Conservation (phyloP, 2,797 vertebrate genomes). For the Malurus splendens region DNA sequence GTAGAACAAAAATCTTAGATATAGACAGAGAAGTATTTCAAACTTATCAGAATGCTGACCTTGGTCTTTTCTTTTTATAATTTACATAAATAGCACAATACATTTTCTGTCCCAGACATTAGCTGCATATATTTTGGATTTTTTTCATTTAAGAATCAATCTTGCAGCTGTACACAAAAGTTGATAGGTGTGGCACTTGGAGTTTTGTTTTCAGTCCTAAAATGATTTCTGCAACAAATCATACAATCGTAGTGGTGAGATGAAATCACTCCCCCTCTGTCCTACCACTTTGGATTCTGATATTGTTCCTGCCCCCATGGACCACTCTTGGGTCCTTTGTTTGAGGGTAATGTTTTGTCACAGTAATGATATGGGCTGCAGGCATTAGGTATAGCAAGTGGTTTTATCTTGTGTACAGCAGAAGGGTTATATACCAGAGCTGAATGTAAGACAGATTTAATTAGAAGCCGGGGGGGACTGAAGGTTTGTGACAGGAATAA, state of each 20-base stretch:
- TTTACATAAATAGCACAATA: background rate
- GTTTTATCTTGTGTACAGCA: constrained; percentile 32
- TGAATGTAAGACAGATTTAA: constrained; percentile 37
- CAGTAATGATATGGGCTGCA: background rate
- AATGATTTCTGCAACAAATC: background rate
- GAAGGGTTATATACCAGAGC: background rate
- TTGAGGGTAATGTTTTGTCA: background rate
- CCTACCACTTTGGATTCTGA: background rate
- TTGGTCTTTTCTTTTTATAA: background rate
- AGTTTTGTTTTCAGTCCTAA: background rate
- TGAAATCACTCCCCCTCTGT: background rate
- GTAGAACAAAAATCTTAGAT: background rate
- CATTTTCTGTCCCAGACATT: background rate
- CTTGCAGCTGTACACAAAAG: background rate
- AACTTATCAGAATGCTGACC: background rate
- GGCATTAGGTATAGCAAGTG: background rate
- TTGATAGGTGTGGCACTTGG: background rate
- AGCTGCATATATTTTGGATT: fast-evolving
- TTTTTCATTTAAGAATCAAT: background rate
- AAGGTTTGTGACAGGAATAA: constrained; percentile 47
- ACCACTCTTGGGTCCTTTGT: background rate
- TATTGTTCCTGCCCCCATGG: background rate
- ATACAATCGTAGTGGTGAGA: background rate
- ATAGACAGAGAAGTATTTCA: background rate
- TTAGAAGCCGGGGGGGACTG: constrained; percentile 27